Percentiles rank a stretch among this genome's conserved stretches.
Conservation (phyloP, 2,113 vertebrate genomes). For the Pelvicachromis taeniatus region DNA sequence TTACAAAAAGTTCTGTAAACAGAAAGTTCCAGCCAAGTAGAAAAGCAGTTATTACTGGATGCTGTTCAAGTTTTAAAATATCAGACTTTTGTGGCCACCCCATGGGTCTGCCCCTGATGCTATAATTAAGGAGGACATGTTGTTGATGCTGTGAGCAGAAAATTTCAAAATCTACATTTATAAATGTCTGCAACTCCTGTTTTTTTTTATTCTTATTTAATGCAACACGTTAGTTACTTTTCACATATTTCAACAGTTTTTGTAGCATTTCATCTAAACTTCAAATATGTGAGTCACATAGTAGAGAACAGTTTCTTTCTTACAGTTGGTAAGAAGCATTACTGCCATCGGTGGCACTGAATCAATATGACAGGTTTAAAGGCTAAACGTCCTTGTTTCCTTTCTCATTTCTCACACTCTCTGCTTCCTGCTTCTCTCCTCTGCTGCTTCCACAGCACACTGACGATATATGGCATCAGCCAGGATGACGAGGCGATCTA, state of each 20-base stretch:
- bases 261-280: background rate
- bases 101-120: background rate
- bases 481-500: conserved; percentile 96
- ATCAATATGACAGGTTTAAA: background rate
- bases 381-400: background rate
- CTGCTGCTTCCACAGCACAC: conserved; percentile 74
- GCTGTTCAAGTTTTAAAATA: background rate
- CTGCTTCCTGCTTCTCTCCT: background rate
- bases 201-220: rapidly evolving
- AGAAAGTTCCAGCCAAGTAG: background rate
- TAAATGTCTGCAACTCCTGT: background rate
- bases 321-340: background rate
- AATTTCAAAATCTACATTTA: background rate
- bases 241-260: background rate
- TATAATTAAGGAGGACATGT: background rate
- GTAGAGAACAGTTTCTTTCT: background rate
- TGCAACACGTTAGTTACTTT: background rate
- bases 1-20: no score
- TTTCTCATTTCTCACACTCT: background rate
- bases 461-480: conserved; percentile 89
- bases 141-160: background rate
- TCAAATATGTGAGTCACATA: background rate
- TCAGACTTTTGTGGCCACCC: no score
- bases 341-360: background rate
- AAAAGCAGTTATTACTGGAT: background rate